Conservation (phyloP, 2,113 vertebrate species). For the Zootoca vivipara region DNA sequence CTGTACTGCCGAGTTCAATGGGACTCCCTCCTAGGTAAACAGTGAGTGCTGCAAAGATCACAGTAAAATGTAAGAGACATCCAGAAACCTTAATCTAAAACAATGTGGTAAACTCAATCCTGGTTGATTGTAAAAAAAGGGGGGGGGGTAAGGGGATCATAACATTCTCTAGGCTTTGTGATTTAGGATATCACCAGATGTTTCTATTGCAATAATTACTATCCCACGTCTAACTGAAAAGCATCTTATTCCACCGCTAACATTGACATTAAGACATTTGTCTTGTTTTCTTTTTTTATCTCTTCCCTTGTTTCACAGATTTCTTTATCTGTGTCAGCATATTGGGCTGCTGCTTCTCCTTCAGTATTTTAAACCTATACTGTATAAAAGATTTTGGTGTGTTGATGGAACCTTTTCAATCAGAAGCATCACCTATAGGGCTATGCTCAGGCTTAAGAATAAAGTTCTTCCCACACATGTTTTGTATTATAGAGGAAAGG, state of each 20-base stretch:
- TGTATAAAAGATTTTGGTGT: neutral
- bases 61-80: neutral
- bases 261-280: conserved; percentile 17
- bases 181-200: conserved; percentile 37
- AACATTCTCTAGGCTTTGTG: conserved; percentile 13
- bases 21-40: neutral
- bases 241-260: conserved; percentile 43
- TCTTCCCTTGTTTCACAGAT: neutral
- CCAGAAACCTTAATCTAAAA: neutral
- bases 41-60: neutral
- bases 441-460: neutral
- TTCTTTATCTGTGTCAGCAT: neutral
- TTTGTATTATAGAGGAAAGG: neutral
- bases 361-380: neutral
- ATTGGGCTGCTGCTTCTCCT: neutral
- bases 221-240: conserved; percentile 27
- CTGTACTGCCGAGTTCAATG: neutral
- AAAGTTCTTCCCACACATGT: neutral
- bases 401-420: neutral
- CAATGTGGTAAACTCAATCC: conserved; percentile 15
- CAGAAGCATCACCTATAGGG: neutral
- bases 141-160: conserved; percentile 6
- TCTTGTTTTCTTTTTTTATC: conserved; percentile 31
- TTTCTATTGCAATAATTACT: conserved; percentile 19
- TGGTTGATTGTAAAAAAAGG: conserved; percentile 1